Conservation (phyloP, 2,888 invertebrate genomes). For the Myopa tessellatipennis region DNA sequence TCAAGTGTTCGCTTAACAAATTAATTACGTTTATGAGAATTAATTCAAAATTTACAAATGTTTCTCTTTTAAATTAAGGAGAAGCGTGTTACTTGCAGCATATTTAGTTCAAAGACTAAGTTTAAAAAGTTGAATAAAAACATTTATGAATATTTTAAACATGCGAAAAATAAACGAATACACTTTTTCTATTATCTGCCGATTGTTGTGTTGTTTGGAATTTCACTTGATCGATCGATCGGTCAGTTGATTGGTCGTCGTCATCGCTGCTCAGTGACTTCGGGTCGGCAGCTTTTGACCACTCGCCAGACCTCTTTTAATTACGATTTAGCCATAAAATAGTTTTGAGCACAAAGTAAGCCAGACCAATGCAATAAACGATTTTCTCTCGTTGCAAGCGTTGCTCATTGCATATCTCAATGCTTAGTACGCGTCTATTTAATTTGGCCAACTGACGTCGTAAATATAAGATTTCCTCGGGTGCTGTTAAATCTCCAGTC, state of each 20-base stretch:
- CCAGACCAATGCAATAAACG: constrained; percentile 84
- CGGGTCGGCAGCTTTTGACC: background rate
- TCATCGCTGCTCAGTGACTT: background rate
- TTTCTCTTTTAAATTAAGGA: no score
- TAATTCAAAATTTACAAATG: no score
- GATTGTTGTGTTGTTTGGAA: background rate
- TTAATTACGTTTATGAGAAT: no score
- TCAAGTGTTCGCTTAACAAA: no score
- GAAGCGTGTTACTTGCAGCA: no score
- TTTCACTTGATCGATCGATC: background rate
- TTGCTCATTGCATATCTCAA: constrained; percentile 87
- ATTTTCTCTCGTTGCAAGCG: constrained; percentile 89
- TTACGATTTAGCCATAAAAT: constrained; percentile 83
- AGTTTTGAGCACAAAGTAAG: constrained; percentile 87
- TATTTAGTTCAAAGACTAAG: no score
- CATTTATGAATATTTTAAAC: background rate
- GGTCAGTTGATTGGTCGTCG: background rate
- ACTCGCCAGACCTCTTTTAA: constrained; percentile 52
- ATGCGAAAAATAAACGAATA: constrained; percentile 30
- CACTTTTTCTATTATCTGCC: constrained; percentile 34
- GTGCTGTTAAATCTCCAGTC: constrained; percentile 75
- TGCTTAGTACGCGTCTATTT: constrained; percentile 85
- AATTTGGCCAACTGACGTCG: constrained; percentile 88
- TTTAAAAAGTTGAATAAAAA: background rate
- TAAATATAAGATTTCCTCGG: constrained; percentile 86